These are phyloP conservation scores for Drosophila orosa DNA, from an alignment of 1,140 invertebrate species.

Conservation along the genomic window DNA sequence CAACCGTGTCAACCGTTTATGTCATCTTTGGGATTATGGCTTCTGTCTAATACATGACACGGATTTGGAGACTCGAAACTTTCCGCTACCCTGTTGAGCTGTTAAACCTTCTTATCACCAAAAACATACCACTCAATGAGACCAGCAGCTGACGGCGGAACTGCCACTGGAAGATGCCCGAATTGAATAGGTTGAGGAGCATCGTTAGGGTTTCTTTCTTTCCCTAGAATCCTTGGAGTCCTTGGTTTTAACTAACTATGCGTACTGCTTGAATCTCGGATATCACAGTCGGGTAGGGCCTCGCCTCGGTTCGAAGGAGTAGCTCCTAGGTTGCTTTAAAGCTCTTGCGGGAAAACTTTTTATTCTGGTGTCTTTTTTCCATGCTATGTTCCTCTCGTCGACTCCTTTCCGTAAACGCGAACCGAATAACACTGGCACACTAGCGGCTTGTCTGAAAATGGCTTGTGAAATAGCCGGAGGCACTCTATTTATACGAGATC, in stretches of 20 bases:
- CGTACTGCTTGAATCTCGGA: conserved; percentile 9
- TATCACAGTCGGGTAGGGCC: conserved; percentile 56
- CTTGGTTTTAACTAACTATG: conserved; percentile 9
- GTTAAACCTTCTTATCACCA: conserved; percentile 16
- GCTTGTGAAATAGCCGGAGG: conserved; percentile 47
- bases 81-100: conserved; percentile 15
- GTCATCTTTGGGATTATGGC: conserved; percentile 13
- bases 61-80: conserved; percentile 25
- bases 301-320: not conserved
- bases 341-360: conserved; percentile 47
- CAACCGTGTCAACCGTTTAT: conserved; percentile 27
- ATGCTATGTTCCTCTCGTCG: conserved; percentile 44
- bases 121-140: conserved; percentile 72
- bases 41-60: conserved; percentile 6
- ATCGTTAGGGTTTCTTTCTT: conserved; percentile 15
- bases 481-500: conserved; percentile 48
- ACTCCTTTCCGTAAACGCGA: not conserved
- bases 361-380: conserved; percentile 46
- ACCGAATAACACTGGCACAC: conserved; percentile 6
- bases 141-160: conserved; percentile 68
- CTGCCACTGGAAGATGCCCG: conserved; percentile 59
- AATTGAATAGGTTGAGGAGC: conserved; percentile 58
- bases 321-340: conserved; percentile 38
- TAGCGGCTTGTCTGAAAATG: conserved; percentile 27
- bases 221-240: conserved; percentile 7